Evolutionary conservation across 2,113 vertebrate species (phyloP), one percentile per base, ranked within the genome.

Genomic region (Mus pahari): DNA sequence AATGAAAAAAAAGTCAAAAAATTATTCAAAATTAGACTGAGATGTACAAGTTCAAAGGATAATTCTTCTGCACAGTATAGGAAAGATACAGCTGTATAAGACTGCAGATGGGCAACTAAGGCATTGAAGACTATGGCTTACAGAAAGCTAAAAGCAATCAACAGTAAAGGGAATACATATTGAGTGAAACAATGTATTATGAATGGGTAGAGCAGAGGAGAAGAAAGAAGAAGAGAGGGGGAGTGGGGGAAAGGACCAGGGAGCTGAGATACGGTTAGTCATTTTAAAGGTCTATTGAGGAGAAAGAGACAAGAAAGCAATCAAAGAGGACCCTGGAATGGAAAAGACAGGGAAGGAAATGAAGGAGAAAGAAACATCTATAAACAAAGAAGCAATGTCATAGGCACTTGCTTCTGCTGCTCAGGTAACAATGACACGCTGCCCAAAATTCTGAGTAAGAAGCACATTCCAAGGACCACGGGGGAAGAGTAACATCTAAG

Each of bases 1-100:
- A n/a, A n/a, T n/a, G n/a, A n/a, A n/a, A 2, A 16, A 68, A 68
- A 68, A 13, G 31, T 28, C 62, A 81, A 42, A 31, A 92, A 84
- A 74, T 8, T 64, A 71, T 95, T 66, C n/a, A 3, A 93, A 93
- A 91, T 93, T 86, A 33, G 90, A 91, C 68, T 11, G 1, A 77
- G 3, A 6, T 62, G 1, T 78, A 48, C 33, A 81, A 48, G 10
- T 64, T n/a, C 53, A 89, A 91, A 91, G 53, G 36, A 83, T 5
- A 82, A 13, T 66, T 86, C 20, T 68, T 88, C 90, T 91, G 1
- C 39, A 87, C 11, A 58, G 6, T 79, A 70, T 39, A 7, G 13
- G 90, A n/a, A 92, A 78, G 20, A 81, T n/a, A 26, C 60, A 5
- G 31, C 24, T 78, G 45, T 39, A 71, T 36, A 75, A 64, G 64